Percentiles rank a stretch among this genome's conserved stretches.
Conservation (phyloP, 2,797 vertebrate genomes). For the Carcharodon carcharias region DNA sequence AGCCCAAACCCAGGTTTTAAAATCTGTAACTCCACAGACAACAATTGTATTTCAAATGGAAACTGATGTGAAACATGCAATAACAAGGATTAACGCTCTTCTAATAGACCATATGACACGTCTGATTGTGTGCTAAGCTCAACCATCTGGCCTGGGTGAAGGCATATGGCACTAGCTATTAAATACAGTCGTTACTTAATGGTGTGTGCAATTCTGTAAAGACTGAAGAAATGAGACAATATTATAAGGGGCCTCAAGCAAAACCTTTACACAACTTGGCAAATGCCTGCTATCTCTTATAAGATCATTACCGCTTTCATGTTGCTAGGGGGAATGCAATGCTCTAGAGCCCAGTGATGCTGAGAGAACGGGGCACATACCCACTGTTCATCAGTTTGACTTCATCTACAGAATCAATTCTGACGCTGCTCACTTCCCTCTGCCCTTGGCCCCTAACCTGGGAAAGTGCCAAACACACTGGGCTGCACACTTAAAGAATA, state of each 20-base stretch:
- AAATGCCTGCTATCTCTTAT: background rate
- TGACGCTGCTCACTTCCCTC: background rate
- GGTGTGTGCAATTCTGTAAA: constrained; percentile 9
- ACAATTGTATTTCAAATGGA: background rate
- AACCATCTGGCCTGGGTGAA: constrained; percentile 31
- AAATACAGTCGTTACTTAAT: constrained; percentile 32
- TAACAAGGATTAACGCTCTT: background rate
- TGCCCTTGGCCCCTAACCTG: too few species aligned
- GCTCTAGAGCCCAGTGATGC: background rate
- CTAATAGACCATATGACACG: background rate
- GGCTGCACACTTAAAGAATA: background rate
- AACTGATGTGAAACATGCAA: background rate
- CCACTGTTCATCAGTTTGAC: background rate
- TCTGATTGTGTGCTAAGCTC: constrained; percentile 8
- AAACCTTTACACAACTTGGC: background rate
- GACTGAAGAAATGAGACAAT: constrained; percentile 14
- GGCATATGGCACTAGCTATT: constrained; percentile 25
- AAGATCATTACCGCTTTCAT: background rate
- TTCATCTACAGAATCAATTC: background rate
- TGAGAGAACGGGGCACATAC: background rate
- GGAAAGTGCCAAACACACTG: background rate
- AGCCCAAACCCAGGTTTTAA: background rate
- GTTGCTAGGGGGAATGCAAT: background rate
- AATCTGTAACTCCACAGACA: background rate
- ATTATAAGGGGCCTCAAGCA: background rate